Conservation (phyloP, 2,797 vertebrate genomes). For the Graptemys geographica region DNA sequence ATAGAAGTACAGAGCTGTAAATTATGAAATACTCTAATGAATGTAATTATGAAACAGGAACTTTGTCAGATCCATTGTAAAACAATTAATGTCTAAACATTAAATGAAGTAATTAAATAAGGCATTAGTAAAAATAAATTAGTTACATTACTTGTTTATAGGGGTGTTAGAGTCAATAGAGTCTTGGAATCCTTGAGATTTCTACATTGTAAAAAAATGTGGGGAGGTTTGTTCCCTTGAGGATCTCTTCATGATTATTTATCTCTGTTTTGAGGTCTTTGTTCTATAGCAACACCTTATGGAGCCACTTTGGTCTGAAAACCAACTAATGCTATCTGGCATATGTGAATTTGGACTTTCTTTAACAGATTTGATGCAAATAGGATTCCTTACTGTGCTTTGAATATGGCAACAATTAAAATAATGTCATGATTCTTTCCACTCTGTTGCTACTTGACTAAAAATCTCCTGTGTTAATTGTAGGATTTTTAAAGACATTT, state of each 20-base stretch:
- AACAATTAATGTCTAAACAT: conserved; percentile 17
- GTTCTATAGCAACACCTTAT: conserved; percentile 71
- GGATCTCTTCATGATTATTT: background rate
- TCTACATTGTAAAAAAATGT: background rate
- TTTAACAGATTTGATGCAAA: conserved; percentile 61
- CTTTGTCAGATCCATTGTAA: background rate
- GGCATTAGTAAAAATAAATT: conserved; percentile 1
- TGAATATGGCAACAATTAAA: conserved; percentile 59
- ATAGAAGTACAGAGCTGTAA: background rate
- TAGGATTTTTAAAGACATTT: conserved; percentile 40
- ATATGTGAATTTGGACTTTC: conserved; percentile 44
- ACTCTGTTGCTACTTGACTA: conserved; percentile 40
- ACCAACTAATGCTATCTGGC: conserved; percentile 30
- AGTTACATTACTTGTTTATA: background rate
- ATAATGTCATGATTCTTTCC: background rate
- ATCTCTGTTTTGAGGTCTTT: conserved; percentile 8
- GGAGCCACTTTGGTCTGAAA: conserved; percentile 36
- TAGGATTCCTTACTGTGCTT: conserved; percentile 26
- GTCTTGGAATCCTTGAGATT: background rate
- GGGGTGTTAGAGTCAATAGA: conserved; percentile 1
- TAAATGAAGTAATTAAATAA: conserved; percentile 9
- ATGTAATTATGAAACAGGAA: background rate
- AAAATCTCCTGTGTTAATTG: conserved; percentile 14
- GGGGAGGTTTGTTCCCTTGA: background rate
- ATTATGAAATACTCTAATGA: background rate